Base-by-base conservation (phyloP, 2,113 vertebrate species). In the Lamprotornis superbus region DNA sequence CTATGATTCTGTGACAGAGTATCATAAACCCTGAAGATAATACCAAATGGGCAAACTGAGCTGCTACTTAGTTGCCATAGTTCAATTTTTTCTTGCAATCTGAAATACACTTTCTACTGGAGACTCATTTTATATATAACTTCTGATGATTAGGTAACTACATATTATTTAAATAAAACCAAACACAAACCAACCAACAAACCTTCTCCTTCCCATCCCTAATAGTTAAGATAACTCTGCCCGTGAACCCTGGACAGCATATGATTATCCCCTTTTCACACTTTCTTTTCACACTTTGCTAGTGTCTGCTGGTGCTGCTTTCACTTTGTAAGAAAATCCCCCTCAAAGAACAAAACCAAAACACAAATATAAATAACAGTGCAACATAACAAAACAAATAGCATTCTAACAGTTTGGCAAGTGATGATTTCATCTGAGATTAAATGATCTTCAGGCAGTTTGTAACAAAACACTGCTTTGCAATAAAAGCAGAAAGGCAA, bases 401-500 rank as follows among this genome's bases (percentile, higher is more conserved):
- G 97, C 92, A 91, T 98, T 97, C 95, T 92, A 98, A 98, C 97
- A 90, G 90, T 98, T 99, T 99, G 98, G 98, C 98, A 99, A 99
- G 98, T 98, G 98, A 98, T 97, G 98, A 98, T 94, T 98, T 98
- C 98, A 98, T 98, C 98, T 98, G 98, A 99, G 98, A 98, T 98
- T 97, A 98, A 98, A 97, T 98, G 98, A 98, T 98, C 98, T 89
- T 98, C 98, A 98, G 98, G 98, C 98, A 98, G 98, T 98, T 97
- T 98, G 97, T 98, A 98, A 98, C 97, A 98, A 98, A 98, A 98
- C 97, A 88, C 97, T 98, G 97, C 97, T 98, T 97, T 98, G 98
- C 96, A 96, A 96, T 98, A 95, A 96, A 97, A 98, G 97, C 97
- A 98, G 98, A 98, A 97, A 98, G 97, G 98, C 98, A 98, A 98